phyloP scores from a whole-genome alignment of 2,888 invertebrate species.

The Alviniconcha strummeri region DNA sequence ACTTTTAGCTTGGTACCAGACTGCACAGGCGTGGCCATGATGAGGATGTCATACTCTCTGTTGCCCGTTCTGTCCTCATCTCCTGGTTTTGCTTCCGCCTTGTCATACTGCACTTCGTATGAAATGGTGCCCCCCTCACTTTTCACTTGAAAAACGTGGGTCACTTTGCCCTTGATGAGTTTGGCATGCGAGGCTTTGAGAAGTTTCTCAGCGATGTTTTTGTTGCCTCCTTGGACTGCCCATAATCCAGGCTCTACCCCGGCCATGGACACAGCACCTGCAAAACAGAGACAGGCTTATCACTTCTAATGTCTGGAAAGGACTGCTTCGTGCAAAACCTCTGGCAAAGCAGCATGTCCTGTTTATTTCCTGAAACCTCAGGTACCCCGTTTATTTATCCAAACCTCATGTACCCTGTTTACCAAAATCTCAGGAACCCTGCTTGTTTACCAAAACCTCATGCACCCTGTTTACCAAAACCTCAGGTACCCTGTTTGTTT shows the following conservation, averaged over 20 bases:
- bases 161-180: constrained; percentile 71
- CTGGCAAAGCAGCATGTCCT: too few species aligned
- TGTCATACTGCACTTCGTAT: constrained; percentile 57
- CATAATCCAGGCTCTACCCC: constrained; percentile 77
- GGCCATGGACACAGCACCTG: constrained; percentile 77
- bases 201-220: constrained; percentile 62
- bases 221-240: constrained; percentile 79
- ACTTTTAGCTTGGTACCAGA: constrained; percentile 27
- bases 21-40: constrained; percentile 77
- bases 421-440: too few species aligned
- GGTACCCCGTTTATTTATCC: too few species aligned
- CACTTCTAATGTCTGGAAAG: too few species aligned
- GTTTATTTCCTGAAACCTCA: too few species aligned
- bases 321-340: too few species aligned
- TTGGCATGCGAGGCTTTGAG: constrained; percentile 72
- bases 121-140: constrained; percentile 46
- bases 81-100: constrained; percentile 12
- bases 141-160: constrained; percentile 48
- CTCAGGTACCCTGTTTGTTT: too few species aligned
- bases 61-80: constrained; percentile 31
- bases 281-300: constrained; percentile 48
- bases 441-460: too few species aligned
- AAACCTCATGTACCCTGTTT: too few species aligned
- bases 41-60: constrained; percentile 77
- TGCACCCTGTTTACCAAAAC: too few species aligned